These are phyloP conservation scores for Podargus strigoides DNA, from an alignment of 2,797 vertebrate genomes.

Conservation along the genomic window DNA sequence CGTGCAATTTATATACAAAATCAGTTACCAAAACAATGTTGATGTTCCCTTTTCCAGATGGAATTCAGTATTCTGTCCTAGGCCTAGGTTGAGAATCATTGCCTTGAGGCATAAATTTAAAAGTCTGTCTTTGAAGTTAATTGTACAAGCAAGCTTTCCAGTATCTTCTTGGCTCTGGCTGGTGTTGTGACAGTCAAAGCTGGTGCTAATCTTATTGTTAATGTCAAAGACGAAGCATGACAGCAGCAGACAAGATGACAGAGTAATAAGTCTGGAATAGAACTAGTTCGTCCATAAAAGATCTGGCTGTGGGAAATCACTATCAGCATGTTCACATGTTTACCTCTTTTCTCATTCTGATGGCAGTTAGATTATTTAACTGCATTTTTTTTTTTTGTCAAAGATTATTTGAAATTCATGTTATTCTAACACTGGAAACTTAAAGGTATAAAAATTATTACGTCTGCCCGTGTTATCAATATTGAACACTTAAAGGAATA, in stretches of 20 bases:
- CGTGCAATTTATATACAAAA: background rate
- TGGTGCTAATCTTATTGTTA: slow-evolving; percentile 73
- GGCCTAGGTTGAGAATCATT: background rate
- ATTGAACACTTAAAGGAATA: slow-evolving; percentile 15
- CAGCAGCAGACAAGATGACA: slow-evolving; percentile 71
- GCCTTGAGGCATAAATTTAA: slow-evolving; percentile 30
- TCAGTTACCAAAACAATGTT: background rate
- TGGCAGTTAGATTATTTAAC: slow-evolving; percentile 60
- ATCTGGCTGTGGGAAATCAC: slow-evolving; percentile 43
- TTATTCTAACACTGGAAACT: slow-evolving; percentile 48
- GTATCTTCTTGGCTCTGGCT: slow-evolving; percentile 21
- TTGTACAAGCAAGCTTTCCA: background rate
- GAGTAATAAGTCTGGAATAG: slow-evolving; percentile 69
- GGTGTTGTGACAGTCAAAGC: slow-evolving; percentile 56
- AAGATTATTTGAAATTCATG: slow-evolving; percentile 60
- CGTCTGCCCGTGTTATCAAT: background rate
- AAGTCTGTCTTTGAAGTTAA: slow-evolving; percentile 53
- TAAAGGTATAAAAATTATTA: slow-evolving; percentile 28
- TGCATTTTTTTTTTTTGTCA: slow-evolving; percentile 34
- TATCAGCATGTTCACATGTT: slow-evolving; percentile 69
- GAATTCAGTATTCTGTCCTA: background rate
- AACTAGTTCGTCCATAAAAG: slow-evolving; percentile 68
- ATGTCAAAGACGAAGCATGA: slow-evolving; percentile 66
- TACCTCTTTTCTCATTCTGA: slow-evolving; percentile 56
- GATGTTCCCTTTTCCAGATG: background rate